These are phyloP conservation scores for Montipora sp. DNA, from an alignment of 64 coral and sea anemone genomes.

Conservation along the genomic window DNA sequence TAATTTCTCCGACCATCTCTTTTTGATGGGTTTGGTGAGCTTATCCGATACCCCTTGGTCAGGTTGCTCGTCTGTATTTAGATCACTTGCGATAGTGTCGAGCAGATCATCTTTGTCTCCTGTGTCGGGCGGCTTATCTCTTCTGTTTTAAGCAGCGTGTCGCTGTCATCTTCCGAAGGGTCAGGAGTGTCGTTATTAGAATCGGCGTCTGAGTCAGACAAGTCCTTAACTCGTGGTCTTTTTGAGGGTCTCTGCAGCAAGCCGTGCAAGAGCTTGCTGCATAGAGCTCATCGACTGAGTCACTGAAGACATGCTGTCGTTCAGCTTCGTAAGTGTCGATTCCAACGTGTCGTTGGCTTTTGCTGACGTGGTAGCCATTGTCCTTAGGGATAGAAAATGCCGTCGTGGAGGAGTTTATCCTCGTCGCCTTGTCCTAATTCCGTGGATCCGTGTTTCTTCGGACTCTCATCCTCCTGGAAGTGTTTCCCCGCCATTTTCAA, in stretches of 20 bases:
- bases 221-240: neutral
- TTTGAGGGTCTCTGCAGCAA: neutral
- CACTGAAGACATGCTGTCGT: conserved; percentile 18
- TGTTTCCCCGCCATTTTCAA: neutral
- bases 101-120: too few species aligned
- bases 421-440: neutral
- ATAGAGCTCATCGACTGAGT: neutral
- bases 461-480: neutral
- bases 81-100: too few species aligned
- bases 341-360: conserved; percentile 40
- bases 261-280: neutral
- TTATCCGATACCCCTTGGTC: too few species aligned
- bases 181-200: conserved; percentile 47
- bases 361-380: conserved; percentile 3
- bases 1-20: too few species aligned
- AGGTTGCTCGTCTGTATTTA: too few species aligned
- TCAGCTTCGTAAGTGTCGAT: conserved; percentile 8
- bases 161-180: neutral
- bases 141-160: too few species aligned
- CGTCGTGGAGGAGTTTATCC: neutral
- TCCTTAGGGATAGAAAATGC: neutral
- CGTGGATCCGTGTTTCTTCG: neutral
- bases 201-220: conserved; percentile 45
- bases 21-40: too few species aligned
- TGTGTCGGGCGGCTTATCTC: too few species aligned